These are phyloP conservation scores for Pelosia muscerda DNA, from an alignment of 2,888 invertebrate species.

Conservation along the genomic window DNA sequence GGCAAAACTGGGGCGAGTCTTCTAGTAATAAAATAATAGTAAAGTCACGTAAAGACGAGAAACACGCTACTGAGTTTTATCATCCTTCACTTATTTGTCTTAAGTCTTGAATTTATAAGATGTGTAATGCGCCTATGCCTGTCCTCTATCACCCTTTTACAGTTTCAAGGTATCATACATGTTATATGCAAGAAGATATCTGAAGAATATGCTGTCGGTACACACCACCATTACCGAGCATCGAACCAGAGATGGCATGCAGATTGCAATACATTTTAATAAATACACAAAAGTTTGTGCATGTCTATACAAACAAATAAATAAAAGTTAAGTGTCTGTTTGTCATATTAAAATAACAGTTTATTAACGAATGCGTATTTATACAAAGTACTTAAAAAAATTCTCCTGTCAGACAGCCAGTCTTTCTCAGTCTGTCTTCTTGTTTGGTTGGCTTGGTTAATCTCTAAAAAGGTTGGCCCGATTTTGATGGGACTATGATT, in stretches of 20 bases:
- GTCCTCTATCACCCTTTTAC: too few relatives aligned
- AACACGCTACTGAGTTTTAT: too few relatives aligned
- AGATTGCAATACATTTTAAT: constrained; percentile 47
- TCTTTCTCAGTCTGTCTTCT: not conserved
- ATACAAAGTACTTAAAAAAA: not conserved
- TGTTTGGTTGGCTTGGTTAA: not conserved
- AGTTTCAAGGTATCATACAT: too few relatives aligned
- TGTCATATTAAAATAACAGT: not conserved
- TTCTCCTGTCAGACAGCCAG: not conserved
- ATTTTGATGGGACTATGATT: not conserved
- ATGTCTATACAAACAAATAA: not conserved
- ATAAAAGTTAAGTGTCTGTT: not conserved
- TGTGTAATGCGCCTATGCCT: too few relatives aligned
- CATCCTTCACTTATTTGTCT: too few relatives aligned
- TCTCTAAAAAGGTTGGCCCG: not conserved
- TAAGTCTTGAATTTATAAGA: too few relatives aligned
- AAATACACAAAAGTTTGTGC: not conserved
- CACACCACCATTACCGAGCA: constrained; percentile 20
- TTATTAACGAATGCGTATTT: too few relatives aligned
- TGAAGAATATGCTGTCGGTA: constrained; percentile 27
- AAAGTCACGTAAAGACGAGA: too few relatives aligned
- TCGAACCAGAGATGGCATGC: constrained; percentile 39
- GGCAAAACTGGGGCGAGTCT: too few relatives aligned
- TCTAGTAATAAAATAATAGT: too few relatives aligned
- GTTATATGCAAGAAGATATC: not conserved